Conservation (phyloP, 2,113 vertebrate species). For the Nibea albiflora region DNA sequence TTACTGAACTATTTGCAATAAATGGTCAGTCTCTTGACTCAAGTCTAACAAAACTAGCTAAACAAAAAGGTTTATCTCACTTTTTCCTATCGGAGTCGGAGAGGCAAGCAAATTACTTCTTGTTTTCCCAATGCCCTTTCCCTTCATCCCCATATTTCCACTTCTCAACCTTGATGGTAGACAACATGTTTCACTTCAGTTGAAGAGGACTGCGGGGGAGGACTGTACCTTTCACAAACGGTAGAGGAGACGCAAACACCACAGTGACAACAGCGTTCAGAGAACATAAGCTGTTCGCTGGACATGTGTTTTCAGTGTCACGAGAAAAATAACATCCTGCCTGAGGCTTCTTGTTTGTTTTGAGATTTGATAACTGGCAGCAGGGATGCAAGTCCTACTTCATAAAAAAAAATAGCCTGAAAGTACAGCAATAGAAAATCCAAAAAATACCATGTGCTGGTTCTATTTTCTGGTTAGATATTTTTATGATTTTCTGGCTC, state of each 20-base stretch:
- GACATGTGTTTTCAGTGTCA: slow-evolving; percentile 46
- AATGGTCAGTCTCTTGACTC: neutral
- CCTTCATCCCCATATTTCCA: slow-evolving; percentile 25
- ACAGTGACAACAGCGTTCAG: slow-evolving; percentile 26
- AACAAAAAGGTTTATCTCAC: slow-evolving; percentile 10
- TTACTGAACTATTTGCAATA: neutral
- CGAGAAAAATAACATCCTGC: slow-evolving; percentile 37
- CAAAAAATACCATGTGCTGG: slow-evolving; percentile 46
- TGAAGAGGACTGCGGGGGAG: slow-evolving; percentile 18
- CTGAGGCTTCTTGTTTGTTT: slow-evolving; percentile 32
- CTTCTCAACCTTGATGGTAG: slow-evolving; percentile 26
- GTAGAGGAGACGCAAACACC: slow-evolving; percentile 28
- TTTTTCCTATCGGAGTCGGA: slow-evolving; percentile 10
- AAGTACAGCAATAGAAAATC: neutral
- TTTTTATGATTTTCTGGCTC: slow-evolving; percentile 42
- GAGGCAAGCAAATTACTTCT: slow-evolving; percentile 7
- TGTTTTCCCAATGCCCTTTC: slow-evolving; percentile 22
- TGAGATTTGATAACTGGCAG: slow-evolving; percentile 26
- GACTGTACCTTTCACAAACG: slow-evolving; percentile 5
- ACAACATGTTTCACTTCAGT: slow-evolving; percentile 11
- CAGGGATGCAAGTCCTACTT: slow-evolving; percentile 1
- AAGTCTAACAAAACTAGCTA: neutral
- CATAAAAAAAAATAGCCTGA: slow-evolving; percentile 13
- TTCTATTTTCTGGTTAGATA: slow-evolving; percentile 32
- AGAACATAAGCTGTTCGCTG: slow-evolving; percentile 32